Base-by-base conservation (phyloP, 2,888 invertebrate genomes). In the Spodoptera exigua region DNA sequence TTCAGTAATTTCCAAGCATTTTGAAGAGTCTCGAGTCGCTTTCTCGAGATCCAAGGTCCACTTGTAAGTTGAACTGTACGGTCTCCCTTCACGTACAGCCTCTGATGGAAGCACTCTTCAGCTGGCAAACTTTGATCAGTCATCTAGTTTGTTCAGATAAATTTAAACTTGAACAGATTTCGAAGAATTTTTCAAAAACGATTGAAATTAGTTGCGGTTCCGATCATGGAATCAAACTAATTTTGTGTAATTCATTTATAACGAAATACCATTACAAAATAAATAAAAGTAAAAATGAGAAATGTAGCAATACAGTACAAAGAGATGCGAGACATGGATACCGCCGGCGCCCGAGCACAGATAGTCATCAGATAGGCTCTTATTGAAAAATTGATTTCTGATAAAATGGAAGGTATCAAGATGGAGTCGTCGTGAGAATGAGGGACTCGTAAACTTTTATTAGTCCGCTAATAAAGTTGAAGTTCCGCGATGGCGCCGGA, bases 401-500 rank as follows among this genome's bases (percentile, higher is more conserved):
- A 66, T 76, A 74, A 70, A 65, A 70, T 64, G 40, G 61, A 56
- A 27, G 7, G 27, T 27, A 72, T 66, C 74, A 70, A 76, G 70
- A 70, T 66, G 72, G 67, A 70, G 59, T 62, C 57, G 47, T 68
- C 53, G 72, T 76, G 65, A 58, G 66, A 72, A 76, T 76, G 77
- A 76, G 72, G 56, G 46, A 62, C 76, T 78, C 81, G 69, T 82
- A 78, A 83, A 81, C 80, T 83, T 82, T 82, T 83, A 83, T 83
- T 76, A 78, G 75, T 76, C 61, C 65, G 63, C 77, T 80, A 79
- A 81, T 82, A 82, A 83, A 82, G 76, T 77, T 55, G 75, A 78
- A 81, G 76, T 80, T 78, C 74, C 69, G 68, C 65, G 75, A 76
- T 78, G 74, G 66, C 68, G 62, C 70, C 59, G 59, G 46, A 76